Evolutionary conservation across 2,797 vertebrate species (phyloP).

Genomic region (Pangasius mekongensis): DNA sequence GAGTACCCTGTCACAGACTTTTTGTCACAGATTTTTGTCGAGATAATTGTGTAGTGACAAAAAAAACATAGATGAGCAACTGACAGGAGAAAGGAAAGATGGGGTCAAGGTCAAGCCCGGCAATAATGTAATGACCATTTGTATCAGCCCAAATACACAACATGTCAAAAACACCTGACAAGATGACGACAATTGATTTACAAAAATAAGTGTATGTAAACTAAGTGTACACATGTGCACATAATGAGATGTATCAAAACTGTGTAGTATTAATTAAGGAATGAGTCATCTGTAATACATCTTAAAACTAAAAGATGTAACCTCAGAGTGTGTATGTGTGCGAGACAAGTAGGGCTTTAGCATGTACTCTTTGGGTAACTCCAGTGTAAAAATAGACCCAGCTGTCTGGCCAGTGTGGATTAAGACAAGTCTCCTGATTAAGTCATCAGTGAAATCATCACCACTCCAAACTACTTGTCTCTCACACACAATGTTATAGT

Average conservation of each 20-base stretch:
- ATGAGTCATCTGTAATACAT: neutral
- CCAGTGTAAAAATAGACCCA: slow-evolving; percentile 67
- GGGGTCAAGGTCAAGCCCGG: neutral
- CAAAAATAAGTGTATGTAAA: neutral
- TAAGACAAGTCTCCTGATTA: slow-evolving; percentile 61
- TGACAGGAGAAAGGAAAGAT: neutral
- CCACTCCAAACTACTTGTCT: slow-evolving; percentile 38
- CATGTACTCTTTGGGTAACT: slow-evolving; percentile 47
- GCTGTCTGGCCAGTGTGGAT: slow-evolving; percentile 67
- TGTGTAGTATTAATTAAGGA: neutral
- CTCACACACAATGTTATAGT: slow-evolving; percentile 2
- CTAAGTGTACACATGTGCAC: neutral
- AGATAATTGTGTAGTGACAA: neutral
- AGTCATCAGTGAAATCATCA: slow-evolving; percentile 60
- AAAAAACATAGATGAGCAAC: neutral
- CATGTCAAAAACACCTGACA: neutral
- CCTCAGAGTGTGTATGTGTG: neutral
- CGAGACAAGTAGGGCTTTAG: slow-evolving; percentile 34
- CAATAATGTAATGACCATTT: neutral
- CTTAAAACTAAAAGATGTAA: neutral
- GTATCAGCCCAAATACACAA: neutral
- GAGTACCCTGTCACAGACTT: neutral
- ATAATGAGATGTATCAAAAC: neutral
- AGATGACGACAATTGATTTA: neutral
- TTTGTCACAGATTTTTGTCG: neutral